Percentiles rank a stretch among this genome's conserved stretches.
Evolutionary conservation across 92 coral and sea anemone genomes (phyloP).

Genomic region (Siderastrea siderea): DNA sequence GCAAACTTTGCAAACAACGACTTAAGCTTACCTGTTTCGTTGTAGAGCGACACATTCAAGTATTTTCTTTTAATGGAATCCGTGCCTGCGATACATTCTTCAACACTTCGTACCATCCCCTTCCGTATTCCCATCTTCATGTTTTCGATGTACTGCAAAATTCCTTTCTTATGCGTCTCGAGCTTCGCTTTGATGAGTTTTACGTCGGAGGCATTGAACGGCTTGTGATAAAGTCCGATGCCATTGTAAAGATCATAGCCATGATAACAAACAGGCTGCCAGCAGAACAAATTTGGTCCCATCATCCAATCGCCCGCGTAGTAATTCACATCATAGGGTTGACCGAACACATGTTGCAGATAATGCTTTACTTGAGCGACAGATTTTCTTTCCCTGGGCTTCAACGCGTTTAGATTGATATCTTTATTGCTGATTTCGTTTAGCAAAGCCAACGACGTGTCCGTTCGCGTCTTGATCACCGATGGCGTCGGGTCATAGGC

Average conservation of each 20-base stretch:
- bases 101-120: slow-evolving; percentile 91
- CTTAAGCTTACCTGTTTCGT: slow-evolving; percentile 85
- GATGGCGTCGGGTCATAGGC: slow-evolving; percentile 86
- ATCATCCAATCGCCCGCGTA: slow-evolving; percentile 97
- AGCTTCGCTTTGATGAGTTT: slow-evolving; percentile 63
- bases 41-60: slow-evolving; percentile 85
- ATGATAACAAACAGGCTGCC: slow-evolving; percentile 89
- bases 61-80: slow-evolving; percentile 87
- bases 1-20: no score
- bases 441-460: slow-evolving; percentile 71
- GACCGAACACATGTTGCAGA: slow-evolving; percentile 86
- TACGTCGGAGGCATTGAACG: slow-evolving; percentile 64
- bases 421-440: slow-evolving; percentile 56
- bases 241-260: slow-evolving; percentile 71
- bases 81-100: slow-evolving; percentile 92
- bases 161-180: slow-evolving; percentile 56
- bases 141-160: slow-evolving; percentile 83
- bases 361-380: slow-evolving; percentile 86
- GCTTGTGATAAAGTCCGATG: slow-evolving; percentile 65
- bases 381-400: slow-evolving; percentile 90
- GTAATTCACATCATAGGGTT: slow-evolving; percentile 89
- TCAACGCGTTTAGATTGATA: slow-evolving; percentile 62
- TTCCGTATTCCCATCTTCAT: slow-evolving; percentile 88
- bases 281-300: slow-evolving; percentile 96
- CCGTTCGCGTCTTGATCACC: slow-evolving; percentile 80